Base-by-base conservation (phyloP, 35 echinoderm and acorn worm genomes). In the Anneissia japonica region DNA sequence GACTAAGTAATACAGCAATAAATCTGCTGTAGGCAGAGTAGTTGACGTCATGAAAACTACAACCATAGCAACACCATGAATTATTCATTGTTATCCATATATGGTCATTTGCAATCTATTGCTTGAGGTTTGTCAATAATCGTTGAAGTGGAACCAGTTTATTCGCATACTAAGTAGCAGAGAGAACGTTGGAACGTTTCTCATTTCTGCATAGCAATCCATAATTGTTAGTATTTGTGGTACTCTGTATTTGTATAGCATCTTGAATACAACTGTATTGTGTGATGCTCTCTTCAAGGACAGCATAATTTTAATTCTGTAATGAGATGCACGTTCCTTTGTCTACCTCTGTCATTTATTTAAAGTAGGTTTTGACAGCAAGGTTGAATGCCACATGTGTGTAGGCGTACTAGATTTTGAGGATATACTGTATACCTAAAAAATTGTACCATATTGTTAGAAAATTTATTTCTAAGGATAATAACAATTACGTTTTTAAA, bases 81-180 rank as follows among this genome's bases (percentile, higher is more conserved):
- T 64, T 64, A 64, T 64, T 64, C 51, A 64, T 64, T 23, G 26
- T 26, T 23, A 16, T 9, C 51, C 51, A 64, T 16, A 64, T 64
- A 64, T 64, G 51, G 51, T 64, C 51, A 64, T 64, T 64, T 64
- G 51, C 51, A 9, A 64, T 64, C 51, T 64, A 64, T 64, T 23
- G 19, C 51, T 23, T 64, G 9, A 64, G 51, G 51, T 64, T 64
- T 64, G 7, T 64, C 51, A 64, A 64, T 64, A 64, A 64, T 64
- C 51, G 51, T 64, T 64, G 51, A 64, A 64, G 51, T 64, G 51
- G 51, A 64, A 64, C 51, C 51, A 64, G 51, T 64, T 64, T 64
- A 64, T n/a, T n/a, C 51, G 51, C 51, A 64, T 64, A 64, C 6
- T 64, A 16, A 64, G 2, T 64, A 16, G 6, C 5, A 23, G 6